These are phyloP conservation scores for Panthera leo DNA, from an alignment of 2,113 vertebrate genomes.

Conservation along the genomic window DNA sequence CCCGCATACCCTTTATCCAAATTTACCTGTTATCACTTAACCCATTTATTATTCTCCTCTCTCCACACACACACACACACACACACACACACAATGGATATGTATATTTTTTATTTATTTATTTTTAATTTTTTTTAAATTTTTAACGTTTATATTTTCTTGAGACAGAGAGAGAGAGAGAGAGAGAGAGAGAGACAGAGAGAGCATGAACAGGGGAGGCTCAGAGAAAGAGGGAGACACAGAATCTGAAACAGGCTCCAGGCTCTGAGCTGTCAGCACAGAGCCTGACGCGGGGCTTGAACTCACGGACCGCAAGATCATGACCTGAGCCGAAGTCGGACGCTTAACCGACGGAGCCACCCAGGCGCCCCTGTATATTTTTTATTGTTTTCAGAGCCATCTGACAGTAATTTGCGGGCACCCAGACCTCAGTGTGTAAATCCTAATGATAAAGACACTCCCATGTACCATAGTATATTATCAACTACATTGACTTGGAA, in stretches of 20 bases:
- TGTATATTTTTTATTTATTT: not conserved
- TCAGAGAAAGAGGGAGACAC: too few species aligned
- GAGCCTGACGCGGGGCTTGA: too few species aligned
- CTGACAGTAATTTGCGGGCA: not conserved
- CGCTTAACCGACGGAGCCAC: too few species aligned
- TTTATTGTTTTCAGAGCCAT: not conserved
- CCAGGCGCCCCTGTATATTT: not conserved
- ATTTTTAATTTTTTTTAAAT: not conserved
- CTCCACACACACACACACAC: not conserved
- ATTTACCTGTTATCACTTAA: not conserved
- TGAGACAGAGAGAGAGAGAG: too few species aligned
- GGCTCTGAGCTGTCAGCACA: too few species aligned
- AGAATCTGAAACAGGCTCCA: too few species aligned
- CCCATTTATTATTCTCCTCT: not conserved
- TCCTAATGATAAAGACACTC: not conserved
- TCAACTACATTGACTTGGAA: not conserved
- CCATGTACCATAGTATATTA: not conserved
- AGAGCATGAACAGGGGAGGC: too few species aligned
- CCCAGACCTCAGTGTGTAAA: not conserved
- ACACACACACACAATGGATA: not conserved
- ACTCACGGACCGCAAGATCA: too few species aligned
- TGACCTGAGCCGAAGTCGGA: too few species aligned
- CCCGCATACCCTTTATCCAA: not conserved
- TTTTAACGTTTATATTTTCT: too few species aligned
- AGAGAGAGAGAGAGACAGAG: too few species aligned